phyloP scores from a whole-genome alignment of 2,113 vertebrate genomes.

The Hyperoodon ampullatus region DNA sequence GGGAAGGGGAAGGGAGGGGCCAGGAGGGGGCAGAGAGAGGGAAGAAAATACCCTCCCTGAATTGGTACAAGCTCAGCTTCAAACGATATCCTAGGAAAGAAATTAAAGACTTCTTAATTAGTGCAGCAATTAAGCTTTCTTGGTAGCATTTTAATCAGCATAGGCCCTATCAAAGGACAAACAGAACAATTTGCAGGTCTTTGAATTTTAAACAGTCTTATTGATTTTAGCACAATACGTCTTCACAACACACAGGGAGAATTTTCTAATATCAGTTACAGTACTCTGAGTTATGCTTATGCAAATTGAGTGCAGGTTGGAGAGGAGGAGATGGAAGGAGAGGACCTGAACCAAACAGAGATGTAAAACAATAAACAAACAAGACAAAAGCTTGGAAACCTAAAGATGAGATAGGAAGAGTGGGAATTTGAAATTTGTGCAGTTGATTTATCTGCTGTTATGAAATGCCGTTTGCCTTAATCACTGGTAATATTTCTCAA shows the following conservation, averaged over 20 bases:
- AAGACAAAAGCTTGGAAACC: conserved; percentile 67
- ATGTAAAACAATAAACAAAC: conserved; percentile 67
- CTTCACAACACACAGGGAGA: conserved; percentile 87
- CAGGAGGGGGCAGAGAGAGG: conserved; percentile 66
- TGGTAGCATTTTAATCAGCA: conserved; percentile 92
- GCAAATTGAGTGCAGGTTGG: conserved; percentile 74
- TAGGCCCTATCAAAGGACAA: conserved; percentile 93
- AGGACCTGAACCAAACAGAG: conserved; percentile 51
- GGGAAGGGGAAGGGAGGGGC: conserved; percentile 56
- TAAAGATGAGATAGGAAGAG: neutral
- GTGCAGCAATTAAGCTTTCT: conserved; percentile 92
- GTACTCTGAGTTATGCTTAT: conserved; percentile 86
- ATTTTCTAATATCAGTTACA: conserved; percentile 88
- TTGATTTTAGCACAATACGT: conserved; percentile 89
- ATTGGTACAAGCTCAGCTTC: conserved; percentile 86
- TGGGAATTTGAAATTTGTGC: conserved; percentile 55
- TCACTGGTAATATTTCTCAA: conserved; percentile 63
- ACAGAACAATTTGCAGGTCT: conserved; percentile 92
- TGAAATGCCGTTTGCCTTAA: conserved; percentile 64
- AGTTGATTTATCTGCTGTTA: conserved; percentile 43
- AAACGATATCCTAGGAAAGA: conserved; percentile 90
- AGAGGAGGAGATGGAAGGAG: conserved; percentile 60
- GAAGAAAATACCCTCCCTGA: conserved; percentile 83
- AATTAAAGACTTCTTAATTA: conserved; percentile 94
- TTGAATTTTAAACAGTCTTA: conserved; percentile 93